phyloP scores from a whole-genome alignment of 2,888 invertebrate genomes.

The Ptychoptera albimana region DNA sequence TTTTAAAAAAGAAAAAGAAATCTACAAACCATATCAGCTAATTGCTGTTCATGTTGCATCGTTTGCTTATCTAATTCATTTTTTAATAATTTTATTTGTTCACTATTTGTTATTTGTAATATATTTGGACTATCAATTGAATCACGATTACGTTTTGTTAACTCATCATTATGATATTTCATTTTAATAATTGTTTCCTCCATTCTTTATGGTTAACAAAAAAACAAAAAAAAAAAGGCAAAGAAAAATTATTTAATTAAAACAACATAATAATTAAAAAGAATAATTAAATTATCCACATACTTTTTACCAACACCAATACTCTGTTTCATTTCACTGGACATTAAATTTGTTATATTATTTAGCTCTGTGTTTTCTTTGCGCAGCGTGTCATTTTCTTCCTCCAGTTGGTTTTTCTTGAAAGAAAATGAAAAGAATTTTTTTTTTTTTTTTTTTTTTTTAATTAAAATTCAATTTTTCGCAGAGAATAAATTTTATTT shows the following conservation, averaged over 20 bases:
- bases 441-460: background rate
- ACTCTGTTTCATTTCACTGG: constrained; percentile 30
- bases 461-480: too few relatives aligned
- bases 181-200: constrained; percentile 26
- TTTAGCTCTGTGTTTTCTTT: constrained; percentile 26
- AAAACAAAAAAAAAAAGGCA: background rate
- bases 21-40: constrained; percentile 29
- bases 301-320: constrained; percentile 30
- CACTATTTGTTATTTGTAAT: constrained; percentile 4
- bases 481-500: too few relatives aligned
- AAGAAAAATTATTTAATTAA: too few relatives aligned
- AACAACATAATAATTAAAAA: background rate
- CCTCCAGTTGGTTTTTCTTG: constrained; percentile 28
- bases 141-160: constrained; percentile 21
- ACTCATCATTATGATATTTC: constrained; percentile 27
- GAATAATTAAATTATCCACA: constrained; percentile 6
- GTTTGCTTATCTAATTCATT: constrained; percentile 23
- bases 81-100: constrained; percentile 14
- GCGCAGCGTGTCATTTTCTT: constrained; percentile 26
- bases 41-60: constrained; percentile 26
- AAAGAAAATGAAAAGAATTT: background rate
- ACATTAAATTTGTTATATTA: constrained; percentile 26
- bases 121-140: constrained; percentile 19
- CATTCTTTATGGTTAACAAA: constrained; percentile 18
- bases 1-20: background rate